Evolutionary conservation across 2,113 vertebrate species (phyloP).

Genomic region (Brienomyrus longianalis): DNA sequence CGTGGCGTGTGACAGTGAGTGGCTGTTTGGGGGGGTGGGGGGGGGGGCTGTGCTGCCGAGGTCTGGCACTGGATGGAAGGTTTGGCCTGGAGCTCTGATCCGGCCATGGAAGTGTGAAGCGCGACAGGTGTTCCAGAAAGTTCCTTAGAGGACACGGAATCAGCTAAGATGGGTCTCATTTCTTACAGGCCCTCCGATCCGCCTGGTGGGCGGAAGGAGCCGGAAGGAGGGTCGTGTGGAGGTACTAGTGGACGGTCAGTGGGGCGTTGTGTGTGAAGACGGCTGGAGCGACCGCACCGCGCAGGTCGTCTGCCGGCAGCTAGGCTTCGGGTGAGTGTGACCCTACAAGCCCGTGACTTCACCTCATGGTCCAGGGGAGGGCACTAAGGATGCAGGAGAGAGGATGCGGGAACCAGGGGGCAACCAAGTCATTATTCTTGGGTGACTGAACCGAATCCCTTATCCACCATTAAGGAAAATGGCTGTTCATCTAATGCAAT

Average conservation of each 20-base stretch:
- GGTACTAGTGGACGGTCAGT: constrained; percentile 64
- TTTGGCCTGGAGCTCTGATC: not conserved
- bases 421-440: not conserved
- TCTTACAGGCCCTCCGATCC: constrained; percentile 56
- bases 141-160: not conserved
- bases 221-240: constrained; percentile 67
- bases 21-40: not conserved
- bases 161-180: not conserved
- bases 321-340: constrained; percentile 58
- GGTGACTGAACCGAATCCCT: not conserved
- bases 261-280: constrained; percentile 68
- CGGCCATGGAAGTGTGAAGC: not conserved
- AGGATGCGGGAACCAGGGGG: not conserved
- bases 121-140: not conserved
- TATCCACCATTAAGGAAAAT: not conserved
- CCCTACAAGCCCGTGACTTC: not conserved
- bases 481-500: not conserved
- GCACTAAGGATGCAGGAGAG: not conserved
- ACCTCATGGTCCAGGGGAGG: not conserved
- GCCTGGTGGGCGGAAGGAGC: constrained; percentile 55
- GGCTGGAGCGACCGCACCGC: constrained; percentile 68
- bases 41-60: not conserved
- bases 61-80: not conserved
- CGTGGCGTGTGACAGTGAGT: constrained; percentile 1
- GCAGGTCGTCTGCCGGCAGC: constrained; percentile 65